Percentiles rank a stretch among this genome's conserved stretches.
Conservation (phyloP, 2,888 invertebrate species). For the Abrostola triplasia region DNA sequence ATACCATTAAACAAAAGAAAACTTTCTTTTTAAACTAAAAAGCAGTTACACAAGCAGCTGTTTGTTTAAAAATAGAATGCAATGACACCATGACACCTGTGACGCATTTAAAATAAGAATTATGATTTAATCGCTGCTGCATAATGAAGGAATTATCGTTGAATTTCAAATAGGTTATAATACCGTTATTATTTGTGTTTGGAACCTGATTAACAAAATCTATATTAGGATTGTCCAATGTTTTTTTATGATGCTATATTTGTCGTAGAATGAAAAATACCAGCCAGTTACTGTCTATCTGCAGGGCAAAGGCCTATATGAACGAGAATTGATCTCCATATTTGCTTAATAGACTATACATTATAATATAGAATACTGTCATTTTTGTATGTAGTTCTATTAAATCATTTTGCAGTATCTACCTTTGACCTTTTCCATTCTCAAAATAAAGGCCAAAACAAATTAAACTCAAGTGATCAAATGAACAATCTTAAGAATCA, state of each 20-base stretch:
- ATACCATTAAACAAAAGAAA: slow-evolving; percentile 6
- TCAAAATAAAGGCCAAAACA: not conserved
- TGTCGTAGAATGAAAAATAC: too few species aligned
- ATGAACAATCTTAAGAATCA: slow-evolving; percentile 11
- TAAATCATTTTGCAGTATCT: not conserved
- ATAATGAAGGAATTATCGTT: slow-evolving; percentile 1
- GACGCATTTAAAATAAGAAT: slow-evolving; percentile 25
- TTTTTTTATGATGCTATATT: too few species aligned
- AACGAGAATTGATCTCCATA: too few species aligned
- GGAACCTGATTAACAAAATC: not conserved
- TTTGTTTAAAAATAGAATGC: slow-evolving; percentile 11
- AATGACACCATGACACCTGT: slow-evolving; percentile 37
- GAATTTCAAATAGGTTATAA: slow-evolving; percentile 8
- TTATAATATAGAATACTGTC: too few species aligned
- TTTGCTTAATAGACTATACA: too few species aligned
- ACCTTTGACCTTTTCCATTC: not conserved
- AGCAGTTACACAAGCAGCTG: slow-evolving; percentile 30
- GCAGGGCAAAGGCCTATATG: too few species aligned
- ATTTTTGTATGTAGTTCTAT: too few species aligned
- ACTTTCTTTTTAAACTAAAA: slow-evolving; percentile 28
- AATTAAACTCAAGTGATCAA: not conserved
- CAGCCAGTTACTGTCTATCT: too few species aligned
- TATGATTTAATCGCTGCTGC: slow-evolving; percentile 30
- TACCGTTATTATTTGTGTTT: not conserved
- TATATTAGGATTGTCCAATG: too few species aligned